These are phyloP conservation scores for Phoenicopterus ruber DNA, from an alignment of 2,113 vertebrate species.

Conservation along the genomic window DNA sequence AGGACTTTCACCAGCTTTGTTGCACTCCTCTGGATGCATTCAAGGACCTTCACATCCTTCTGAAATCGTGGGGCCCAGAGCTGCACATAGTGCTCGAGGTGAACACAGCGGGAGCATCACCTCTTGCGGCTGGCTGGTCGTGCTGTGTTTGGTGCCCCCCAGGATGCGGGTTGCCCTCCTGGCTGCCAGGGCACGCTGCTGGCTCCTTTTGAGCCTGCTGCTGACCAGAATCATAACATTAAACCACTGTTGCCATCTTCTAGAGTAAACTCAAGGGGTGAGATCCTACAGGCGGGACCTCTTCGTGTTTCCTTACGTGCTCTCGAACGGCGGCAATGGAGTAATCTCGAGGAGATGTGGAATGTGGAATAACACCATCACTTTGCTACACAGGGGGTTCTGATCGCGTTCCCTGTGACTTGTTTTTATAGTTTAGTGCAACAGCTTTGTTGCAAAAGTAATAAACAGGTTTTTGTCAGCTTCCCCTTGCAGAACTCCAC, in stretches of 20 bases:
- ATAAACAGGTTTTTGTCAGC: neutral
- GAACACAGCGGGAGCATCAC: too few relatives aligned
- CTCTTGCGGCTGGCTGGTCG: too few relatives aligned
- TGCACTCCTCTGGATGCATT: too few relatives aligned
- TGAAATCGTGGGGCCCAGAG: too few relatives aligned
- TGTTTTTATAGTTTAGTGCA: neutral
- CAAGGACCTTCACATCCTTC: too few relatives aligned
- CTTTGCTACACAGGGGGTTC: neutral
- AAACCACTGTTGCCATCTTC: neutral
- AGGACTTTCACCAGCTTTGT: too few relatives aligned
- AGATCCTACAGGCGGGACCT: neutral
- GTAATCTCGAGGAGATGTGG: neutral
- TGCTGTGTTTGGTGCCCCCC: too few relatives aligned
- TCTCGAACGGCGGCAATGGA: accelerated
- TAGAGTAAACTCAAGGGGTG: neutral
- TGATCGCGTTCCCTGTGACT: neutral
- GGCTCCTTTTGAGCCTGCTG: too few relatives aligned
- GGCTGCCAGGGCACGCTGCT: too few relatives aligned
- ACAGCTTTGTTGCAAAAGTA: neutral
- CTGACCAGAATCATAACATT: too few relatives aligned
- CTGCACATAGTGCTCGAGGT: too few relatives aligned
- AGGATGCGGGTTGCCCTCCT: too few relatives aligned
- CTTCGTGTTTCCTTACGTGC: neutral
- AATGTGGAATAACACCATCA: neutral
- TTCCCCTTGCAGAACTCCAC: neutral